phyloP scores from a whole-genome alignment of 2,888 invertebrate species.

The Troides aeacus region DNA sequence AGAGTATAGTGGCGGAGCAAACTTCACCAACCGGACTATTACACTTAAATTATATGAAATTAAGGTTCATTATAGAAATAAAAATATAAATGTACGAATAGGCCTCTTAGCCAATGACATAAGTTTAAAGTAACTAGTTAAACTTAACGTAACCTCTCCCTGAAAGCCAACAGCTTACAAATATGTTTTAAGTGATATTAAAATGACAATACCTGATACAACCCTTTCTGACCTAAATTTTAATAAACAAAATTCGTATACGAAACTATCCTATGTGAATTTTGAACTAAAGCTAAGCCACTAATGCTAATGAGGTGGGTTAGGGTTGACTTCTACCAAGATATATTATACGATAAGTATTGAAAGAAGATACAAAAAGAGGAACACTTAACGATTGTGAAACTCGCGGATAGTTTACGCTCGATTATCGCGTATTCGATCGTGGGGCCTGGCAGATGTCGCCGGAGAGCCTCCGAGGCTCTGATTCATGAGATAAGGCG shows the following conservation, averaged over 20 bases:
- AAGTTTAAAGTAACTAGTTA: no score
- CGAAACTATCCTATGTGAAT: not conserved
- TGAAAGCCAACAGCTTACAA: no score
- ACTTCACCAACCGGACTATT: no score
- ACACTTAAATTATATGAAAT: no score
- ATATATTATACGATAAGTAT: conserved; percentile 32
- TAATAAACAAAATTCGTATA: conserved; percentile 8
- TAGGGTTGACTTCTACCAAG: conserved; percentile 28
- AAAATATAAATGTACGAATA: no score
- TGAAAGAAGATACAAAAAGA: conserved; percentile 31
- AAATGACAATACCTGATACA: no score
- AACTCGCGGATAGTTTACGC: conserved; percentile 33
- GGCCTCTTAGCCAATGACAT: no score
- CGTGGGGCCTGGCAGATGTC: conserved; percentile 53
- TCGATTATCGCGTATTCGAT: conserved; percentile 50
- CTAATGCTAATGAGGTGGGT: conserved; percentile 28
- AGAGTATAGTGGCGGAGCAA: no score
- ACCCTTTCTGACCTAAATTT: not conserved
- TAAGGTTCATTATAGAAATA: no score
- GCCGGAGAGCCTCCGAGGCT: conserved; percentile 52
- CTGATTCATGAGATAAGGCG: conserved; percentile 50
- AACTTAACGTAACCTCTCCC: no score
- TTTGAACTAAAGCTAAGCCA: conserved; percentile 19
- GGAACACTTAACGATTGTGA: conserved; percentile 37
- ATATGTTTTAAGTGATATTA: no score